Percentiles rank a stretch among this genome's conserved stretches.
Conservation (phyloP, 2,888 invertebrate species). For the Lasioglossum oenotherae region DNA sequence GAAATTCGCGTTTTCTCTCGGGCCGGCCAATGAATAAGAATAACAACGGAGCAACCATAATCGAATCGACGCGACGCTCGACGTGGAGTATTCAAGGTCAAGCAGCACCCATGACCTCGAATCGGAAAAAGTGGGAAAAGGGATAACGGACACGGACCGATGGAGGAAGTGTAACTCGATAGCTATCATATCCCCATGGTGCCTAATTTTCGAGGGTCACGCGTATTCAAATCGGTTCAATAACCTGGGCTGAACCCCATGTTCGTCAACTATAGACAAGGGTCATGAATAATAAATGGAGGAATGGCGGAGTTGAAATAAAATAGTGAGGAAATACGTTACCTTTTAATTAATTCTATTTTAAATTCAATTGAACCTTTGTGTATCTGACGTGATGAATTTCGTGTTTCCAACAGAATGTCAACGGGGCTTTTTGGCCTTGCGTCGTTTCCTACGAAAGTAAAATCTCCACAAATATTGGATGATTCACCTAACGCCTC, state of each 20-base stretch:
- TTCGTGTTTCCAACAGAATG: not conserved
- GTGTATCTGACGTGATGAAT: not conserved
- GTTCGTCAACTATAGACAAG: not conserved
- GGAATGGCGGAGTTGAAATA: not conserved
- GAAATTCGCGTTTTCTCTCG: not conserved
- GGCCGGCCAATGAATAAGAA: not conserved
- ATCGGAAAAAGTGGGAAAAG: constrained; percentile 45
- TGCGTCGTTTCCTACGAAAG: not conserved
- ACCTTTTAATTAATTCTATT: not conserved
- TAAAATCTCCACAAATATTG: constrained; percentile 5
- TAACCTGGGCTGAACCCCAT: not conserved
- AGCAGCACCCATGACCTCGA: constrained; percentile 56
- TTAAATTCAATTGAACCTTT: not conserved
- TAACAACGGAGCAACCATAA: not conserved
- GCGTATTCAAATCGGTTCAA: constrained; percentile 20
- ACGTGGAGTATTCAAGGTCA: constrained; percentile 55
- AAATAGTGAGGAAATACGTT: not conserved
- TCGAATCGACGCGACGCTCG: constrained; percentile 16
- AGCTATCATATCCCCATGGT: constrained; percentile 27
- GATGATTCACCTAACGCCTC: not conserved
- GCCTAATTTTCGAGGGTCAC: constrained; percentile 29
- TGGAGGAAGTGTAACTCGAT: constrained; percentile 52
- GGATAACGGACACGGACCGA: constrained; percentile 42
- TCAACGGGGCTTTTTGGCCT: not conserved
- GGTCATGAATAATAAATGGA: not conserved